phyloP scores from a whole-genome alignment of 1,140 invertebrate species.

The Drosophila leontia region DNA sequence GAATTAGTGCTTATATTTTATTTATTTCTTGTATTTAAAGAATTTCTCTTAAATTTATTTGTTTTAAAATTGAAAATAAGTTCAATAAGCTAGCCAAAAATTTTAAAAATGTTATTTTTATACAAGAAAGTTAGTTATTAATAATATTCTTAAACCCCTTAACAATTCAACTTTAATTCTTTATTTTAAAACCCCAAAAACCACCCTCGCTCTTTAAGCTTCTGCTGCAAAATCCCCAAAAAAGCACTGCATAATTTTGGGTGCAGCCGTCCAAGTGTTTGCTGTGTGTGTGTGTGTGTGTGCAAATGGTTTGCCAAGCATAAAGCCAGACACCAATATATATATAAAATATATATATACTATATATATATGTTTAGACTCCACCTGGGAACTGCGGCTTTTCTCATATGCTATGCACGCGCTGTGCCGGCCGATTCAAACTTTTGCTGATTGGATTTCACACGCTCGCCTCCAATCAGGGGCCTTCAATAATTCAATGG shows the following conservation, averaged over 20 bases:
- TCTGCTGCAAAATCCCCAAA: conserved; percentile 12
- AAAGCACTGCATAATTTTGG: conserved; percentile 53
- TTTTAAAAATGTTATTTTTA: not conserved
- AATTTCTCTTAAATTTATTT: too few relatives aligned
- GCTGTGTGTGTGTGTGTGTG: conserved; percentile 1
- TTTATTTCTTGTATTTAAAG: too few relatives aligned
- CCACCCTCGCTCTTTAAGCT: conserved; percentile 20
- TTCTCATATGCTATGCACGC: conserved; percentile 27
- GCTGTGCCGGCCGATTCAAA: conserved; percentile 24
- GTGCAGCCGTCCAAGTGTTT: conserved; percentile 18
- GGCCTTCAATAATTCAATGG: conserved; percentile 73
- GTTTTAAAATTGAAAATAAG: not conserved
- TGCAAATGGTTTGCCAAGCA: not conserved
- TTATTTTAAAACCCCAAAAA: not conserved
- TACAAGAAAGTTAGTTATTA: not conserved
- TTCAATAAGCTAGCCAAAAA: not conserved
- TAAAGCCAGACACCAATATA: not conserved
- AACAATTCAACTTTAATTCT: too few relatives aligned
- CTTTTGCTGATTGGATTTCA: conserved; percentile 71
- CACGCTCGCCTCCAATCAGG: conserved; percentile 66
- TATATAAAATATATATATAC: not conserved
- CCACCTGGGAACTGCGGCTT: conserved; percentile 15
- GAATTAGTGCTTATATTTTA: too few relatives aligned
- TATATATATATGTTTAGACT: conserved; percentile 1
- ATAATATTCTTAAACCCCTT: too few relatives aligned